These are phyloP conservation scores for Anolis sagrei DNA, from an alignment of 2,113 vertebrate genomes.

Conservation along the genomic window DNA sequence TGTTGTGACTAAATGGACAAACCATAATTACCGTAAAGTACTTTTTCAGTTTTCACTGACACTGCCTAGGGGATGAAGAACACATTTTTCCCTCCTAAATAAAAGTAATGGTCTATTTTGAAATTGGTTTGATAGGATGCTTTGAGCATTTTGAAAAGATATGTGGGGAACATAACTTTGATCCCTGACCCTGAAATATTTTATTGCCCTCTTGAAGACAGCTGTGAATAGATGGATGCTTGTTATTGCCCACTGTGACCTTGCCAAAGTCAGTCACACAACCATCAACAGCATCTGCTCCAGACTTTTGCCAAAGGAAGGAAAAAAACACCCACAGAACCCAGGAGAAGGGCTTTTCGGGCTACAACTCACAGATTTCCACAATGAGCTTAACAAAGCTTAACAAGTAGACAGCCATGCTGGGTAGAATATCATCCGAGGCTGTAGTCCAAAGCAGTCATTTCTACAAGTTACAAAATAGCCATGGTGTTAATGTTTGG, in stretches of 20 bases:
- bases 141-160: conserved; percentile 4
- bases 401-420: no score
- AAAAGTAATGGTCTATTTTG: conserved; percentile 20
- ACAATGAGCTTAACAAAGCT: no score
- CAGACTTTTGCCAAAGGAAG: background rate
- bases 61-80: background rate
- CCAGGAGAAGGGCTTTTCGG: no score
- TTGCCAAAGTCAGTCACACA: background rate
- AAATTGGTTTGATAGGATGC: conserved; percentile 4
- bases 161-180: conserved; percentile 4
- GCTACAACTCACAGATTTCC: no score
- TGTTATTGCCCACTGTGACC: background rate
- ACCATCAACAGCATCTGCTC: background rate
- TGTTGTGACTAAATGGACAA: background rate
- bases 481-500: background rate
- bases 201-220: background rate
- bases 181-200: conserved; percentile 11
- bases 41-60: background rate
- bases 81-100: background rate
- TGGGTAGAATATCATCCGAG: no score
- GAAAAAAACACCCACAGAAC: background rate
- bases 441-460: no score
- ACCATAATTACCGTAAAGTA: background rate
- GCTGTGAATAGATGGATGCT: background rate
- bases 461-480: no score